Percentiles rank a stretch among this genome's conserved stretches.
Conservation (phyloP, 1,140 invertebrate species). For the Drosophila ironensis region DNA sequence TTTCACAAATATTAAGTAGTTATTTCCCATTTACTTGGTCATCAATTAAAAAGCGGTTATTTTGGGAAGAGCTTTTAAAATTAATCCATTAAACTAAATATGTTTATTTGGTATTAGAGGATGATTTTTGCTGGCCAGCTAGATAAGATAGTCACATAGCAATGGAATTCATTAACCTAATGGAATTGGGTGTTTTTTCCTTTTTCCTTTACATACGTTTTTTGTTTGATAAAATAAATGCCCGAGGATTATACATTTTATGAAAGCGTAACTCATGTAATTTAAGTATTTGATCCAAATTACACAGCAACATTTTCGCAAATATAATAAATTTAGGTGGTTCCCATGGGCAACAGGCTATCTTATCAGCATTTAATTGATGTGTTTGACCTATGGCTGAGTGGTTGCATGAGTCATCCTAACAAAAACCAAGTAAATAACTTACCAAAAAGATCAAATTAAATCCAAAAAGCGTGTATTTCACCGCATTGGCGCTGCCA, state of each 20-base stretch:
- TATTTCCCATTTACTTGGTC: no score
- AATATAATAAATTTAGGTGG: not conserved
- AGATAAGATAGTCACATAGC: slow-evolving; percentile 7
- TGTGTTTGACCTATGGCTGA: not conserved
- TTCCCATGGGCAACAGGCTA: slow-evolving; percentile 1
- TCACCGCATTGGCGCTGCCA: slow-evolving; percentile 83
- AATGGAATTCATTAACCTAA: no score
- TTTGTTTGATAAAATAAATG: no score
- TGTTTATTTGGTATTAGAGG: not conserved
- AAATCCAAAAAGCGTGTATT: slow-evolving; percentile 86
- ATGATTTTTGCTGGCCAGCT: not conserved
- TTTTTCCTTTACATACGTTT: no score
- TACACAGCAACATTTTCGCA: no score
- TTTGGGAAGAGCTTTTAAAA: not conserved
- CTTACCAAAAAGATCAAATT: slow-evolving; percentile 88
- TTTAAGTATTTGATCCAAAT: no score
- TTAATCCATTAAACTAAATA: slow-evolving; percentile 4
- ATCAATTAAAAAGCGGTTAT: not conserved
- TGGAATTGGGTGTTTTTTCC: no score
- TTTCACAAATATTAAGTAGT: not conserved
- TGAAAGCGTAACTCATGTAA: no score
- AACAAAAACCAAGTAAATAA: slow-evolving; percentile 24
- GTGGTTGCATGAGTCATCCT: slow-evolving; percentile 13
- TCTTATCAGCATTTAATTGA: slow-evolving; percentile 7
- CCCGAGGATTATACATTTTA: no score